Evolutionary conservation across 2,888 invertebrate genomes (phyloP), one percentile per base, ranked within the genome.

Genomic region (Reticulitermes lucifugus): DNA sequence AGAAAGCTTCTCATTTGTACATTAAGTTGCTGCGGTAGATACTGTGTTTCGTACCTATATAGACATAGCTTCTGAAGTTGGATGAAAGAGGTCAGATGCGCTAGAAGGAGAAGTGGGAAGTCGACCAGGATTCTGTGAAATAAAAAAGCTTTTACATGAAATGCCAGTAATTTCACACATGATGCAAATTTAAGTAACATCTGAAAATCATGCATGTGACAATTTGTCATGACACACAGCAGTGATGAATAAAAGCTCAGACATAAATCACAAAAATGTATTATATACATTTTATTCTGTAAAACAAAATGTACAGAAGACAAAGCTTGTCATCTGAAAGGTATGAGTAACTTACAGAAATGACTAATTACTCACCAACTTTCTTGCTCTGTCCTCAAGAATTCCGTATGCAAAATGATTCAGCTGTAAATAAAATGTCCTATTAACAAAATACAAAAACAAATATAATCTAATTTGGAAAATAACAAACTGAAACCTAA

Each of bases 351-450:
- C 51, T 55, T 14, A 18, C 55, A 18, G 12, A 55, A 55, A 55
- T 46, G 55, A 18, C 55, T 55, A 55, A 55, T 18, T 46, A 89
- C 89, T 88, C 88, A 90, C 91, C 92, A 96, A 89, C 91, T 95
- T 95, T 89, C 91, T 94, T 0, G 97, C 96, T 85, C 97, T 91
- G 9, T 96, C 93, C 77, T 94, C 95, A 82, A 98, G 91, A 85
- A 97, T 92, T 41, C 93, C 91, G 90, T 94, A 97, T 0, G 97
- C 95, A 89, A 96, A 95, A 90, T 97, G 96, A 91, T 97, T 96
- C 18, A 98, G 89, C 91, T 91, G 89, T 75, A 65, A 89, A 89
- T 82, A n/a, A 77, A 55, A 65, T 3, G n/a, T 25, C 25, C 65
- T 65, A 6, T 25, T 25, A 65, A 1, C n/a, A 65, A 0, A 65